Evolutionary conservation across 2,888 invertebrate genomes (phyloP).

Genomic region (Orthonevra nobilis): DNA sequence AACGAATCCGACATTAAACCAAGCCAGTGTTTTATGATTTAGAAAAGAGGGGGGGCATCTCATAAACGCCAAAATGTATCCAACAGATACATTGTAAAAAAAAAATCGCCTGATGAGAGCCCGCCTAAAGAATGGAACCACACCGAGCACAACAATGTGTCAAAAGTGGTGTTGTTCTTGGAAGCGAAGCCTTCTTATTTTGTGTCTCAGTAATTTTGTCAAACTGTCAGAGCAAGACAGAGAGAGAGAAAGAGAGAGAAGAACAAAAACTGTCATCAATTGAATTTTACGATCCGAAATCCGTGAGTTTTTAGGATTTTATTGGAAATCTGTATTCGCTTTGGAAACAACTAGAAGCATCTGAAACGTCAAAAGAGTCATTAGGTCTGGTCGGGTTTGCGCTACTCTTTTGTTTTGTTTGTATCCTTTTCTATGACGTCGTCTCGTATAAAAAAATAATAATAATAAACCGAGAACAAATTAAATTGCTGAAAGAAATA

Average conservation of each 20-base stretch:
- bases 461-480: conserved; percentile 47
- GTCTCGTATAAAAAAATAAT: conserved; percentile 24
- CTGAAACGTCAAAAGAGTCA: conserved; percentile 30
- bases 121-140: background rate
- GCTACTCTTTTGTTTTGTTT: conserved; percentile 1
- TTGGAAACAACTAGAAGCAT: no score
- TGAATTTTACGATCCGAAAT: conserved; percentile 59
- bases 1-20: no score
- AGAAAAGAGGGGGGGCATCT: conserved; percentile 59
- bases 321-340: no score
- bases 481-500: conserved; percentile 32
- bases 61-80: conserved; percentile 61
- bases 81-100: conserved; percentile 53
- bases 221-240: conserved; percentile 3
- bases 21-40: conserved; percentile 66
- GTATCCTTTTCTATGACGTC: background rate
- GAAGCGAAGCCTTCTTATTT: conserved; percentile 23
- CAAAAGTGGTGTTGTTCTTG: conserved; percentile 42
- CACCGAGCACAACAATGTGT: conserved; percentile 30
- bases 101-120: conserved; percentile 24
- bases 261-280: conserved; percentile 56
- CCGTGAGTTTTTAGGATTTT: conserved; percentile 50
- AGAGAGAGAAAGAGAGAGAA: background rate
- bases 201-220: conserved; percentile 32
- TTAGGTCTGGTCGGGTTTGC: conserved; percentile 1